Base-by-base conservation (phyloP, 2,797 vertebrate genomes). In the Dromococcyx pavoninus region DNA sequence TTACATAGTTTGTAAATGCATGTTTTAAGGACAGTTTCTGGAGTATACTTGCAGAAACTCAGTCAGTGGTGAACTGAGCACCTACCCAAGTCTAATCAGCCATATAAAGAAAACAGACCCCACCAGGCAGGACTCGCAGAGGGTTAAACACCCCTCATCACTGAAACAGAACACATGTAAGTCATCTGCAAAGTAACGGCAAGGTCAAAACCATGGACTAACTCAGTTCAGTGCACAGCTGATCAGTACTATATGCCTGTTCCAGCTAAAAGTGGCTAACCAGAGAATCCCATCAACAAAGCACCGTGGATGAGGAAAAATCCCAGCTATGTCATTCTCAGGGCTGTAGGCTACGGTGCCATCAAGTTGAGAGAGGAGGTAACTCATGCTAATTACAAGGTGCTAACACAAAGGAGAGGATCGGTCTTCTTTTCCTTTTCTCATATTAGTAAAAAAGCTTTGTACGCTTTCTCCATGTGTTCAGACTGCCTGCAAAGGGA, bases 251-350 rank as follows among this genome's bases (percentile, higher is more conserved):
- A 17, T 54, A 17, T 60, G 53, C 11, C 46, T 56, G 11, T 39
- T 85, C 27, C 64, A 14, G 19, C 25, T 43, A 12, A 33, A 75
- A 89, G 33, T 18, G 13, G 11, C 25, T 70, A n/a, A 66, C 66
- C 3, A 60, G 27, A 58, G 37, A 65, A 72, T 50, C 19, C n/a
- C 39, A 43, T 27, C 28, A 60, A 30, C 2, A 13, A 86, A 87
- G 5, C 12, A 53, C 9, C 35, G 5, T 0, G 1, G 2, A 2
- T 53, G 6, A 13, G n/a, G 15, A 25, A 80, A 67, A 76, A 46
- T 39, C 35, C 13, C 21, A 24, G 24, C 10, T 83, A 79, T 66
- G 9, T 70, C n/a, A 22, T 79, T 86, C 35, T 71, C 13, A 8
- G 32, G 65, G 28, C 14, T 86, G 33, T 54, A 80, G 72, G 16